Base-by-base conservation (phyloP, 2,797 vertebrate species). In the Loris lydekkerianus region DNA sequence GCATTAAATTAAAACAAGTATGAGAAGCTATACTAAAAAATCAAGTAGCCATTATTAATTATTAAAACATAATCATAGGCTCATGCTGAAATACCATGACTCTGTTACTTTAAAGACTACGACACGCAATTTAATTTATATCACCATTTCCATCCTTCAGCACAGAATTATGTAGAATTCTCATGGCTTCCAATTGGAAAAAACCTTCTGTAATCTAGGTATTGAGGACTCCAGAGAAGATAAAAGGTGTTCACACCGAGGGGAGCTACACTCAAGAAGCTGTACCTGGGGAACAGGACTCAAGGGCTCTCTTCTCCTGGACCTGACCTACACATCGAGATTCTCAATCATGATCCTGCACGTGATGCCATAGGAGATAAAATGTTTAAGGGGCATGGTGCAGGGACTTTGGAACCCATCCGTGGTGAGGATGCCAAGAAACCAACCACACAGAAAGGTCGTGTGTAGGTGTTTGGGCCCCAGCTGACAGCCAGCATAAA, bases 131-230 rank as follows among this genome's bases (percentile, higher is more conserved):
- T 91, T 92, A 92, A 85, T 76, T 61, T 56, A 37, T 60, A 34
- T 25, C 34, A 27, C 20, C 29, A 65, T 86, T 77, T 53, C 56
- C 58, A 46, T 77, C 37, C 60, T 78, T 56, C 40, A 46, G 25
- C 43, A 31, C 8, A 84, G 80, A 94, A 90, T 83, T 46, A 83
- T 63, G 31, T 43, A 49, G 70, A 94, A 80, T 34, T 86, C 65
- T 75, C 29, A 77, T 61, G 18, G 67, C 7, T 77, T 86, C 56
- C 34, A 27, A 61, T 1, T n/a, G 23, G 58, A 84, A 37, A 49
- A 72, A 86, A 83, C 21, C 76, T 34, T 34, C 34, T 34, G 21
- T 76, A 58, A 87, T 56, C 58, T 67, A 61, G 65, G 34, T 63
- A 31, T 5, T 13, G 3, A 92, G 34, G 20, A n/a, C 17, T 84